phyloP scores from a whole-genome alignment of 2,888 invertebrate genomes.

The Thereva unica region DNA sequence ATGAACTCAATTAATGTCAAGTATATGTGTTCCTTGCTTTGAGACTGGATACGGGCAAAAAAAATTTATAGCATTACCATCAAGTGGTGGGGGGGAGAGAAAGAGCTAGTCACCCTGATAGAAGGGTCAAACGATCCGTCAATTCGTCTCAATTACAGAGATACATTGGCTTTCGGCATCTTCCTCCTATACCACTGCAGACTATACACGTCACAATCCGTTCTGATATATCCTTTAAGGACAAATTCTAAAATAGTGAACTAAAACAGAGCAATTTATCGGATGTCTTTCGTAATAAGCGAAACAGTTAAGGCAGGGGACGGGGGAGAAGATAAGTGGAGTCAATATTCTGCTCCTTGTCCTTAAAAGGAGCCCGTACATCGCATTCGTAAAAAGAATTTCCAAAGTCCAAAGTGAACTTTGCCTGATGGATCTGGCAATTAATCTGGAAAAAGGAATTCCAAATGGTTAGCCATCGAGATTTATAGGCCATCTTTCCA shows the following conservation, averaged over 20 bases:
- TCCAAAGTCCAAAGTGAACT: constrained; percentile 4
- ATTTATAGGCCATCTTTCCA: constrained; percentile 1
- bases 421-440: constrained; percentile 25
- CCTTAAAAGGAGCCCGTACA: background rate
- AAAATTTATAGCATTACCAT: no score
- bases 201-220: no score
- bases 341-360: no score
- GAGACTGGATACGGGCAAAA: no score
- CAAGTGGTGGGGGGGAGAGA: no score
- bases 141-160: constrained; percentile 23
- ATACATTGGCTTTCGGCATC: background rate
- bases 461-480: constrained; percentile 13
- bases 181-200: no score
- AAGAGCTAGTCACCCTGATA: background rate
- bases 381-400: constrained; percentile 5
- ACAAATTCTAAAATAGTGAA: constrained; percentile 10
- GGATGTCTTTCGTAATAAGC: constrained; percentile 12
- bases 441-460: constrained; percentile 9
- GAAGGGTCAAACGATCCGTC: constrained; percentile 15
- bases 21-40: constrained; percentile 18
- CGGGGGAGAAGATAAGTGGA: no score
- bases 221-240: no score
- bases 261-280: constrained; percentile 14
- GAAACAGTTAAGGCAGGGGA: background rate
- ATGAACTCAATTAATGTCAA: constrained; percentile 28